Percentiles rank a stretch among this genome's conserved stretches.
Evolutionary conservation across 2,113 vertebrate genomes (phyloP).

Genomic region (Gasterosteus aculeatus): DNA sequence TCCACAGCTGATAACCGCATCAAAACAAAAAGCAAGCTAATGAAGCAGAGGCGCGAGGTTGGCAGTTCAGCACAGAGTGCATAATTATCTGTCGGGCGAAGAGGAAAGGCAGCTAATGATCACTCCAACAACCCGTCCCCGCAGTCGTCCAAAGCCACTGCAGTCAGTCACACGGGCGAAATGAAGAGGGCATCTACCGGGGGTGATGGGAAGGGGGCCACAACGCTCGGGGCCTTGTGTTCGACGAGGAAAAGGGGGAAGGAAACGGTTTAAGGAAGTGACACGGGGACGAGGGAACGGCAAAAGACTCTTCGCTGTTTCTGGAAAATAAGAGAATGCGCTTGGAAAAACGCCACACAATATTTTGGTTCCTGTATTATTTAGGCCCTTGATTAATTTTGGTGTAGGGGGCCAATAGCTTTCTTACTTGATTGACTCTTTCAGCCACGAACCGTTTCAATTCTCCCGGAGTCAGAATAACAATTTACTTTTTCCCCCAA

Average conservation of each 20-base stretch:
- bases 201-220: slow-evolving; percentile 5
- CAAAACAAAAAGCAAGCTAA: slow-evolving; percentile 31
- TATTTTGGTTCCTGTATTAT: slow-evolving; percentile 19
- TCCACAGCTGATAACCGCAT: slow-evolving; percentile 9
- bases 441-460: slow-evolving; percentile 20
- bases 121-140: slow-evolving; percentile 11
- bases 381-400: slow-evolving; percentile 23
- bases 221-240: slow-evolving; percentile 14
- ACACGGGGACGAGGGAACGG: slow-evolving; percentile 44
- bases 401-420: slow-evolving; percentile 8
- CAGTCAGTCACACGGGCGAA: slow-evolving; percentile 29
- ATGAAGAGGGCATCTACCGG: slow-evolving; percentile 43
- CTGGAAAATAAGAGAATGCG: slow-evolving; percentile 47
- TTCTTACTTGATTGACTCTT: slow-evolving; percentile 47
- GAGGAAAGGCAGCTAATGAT: slow-evolving; percentile 57
- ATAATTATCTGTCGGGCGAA: slow-evolving; percentile 56
- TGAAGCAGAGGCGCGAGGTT: slow-evolving; percentile 25
- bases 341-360: not conserved
- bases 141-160: slow-evolving; percentile 32
- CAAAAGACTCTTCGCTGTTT: slow-evolving; percentile 52
- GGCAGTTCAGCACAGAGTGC: slow-evolving; percentile 50
- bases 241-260: slow-evolving; percentile 40
- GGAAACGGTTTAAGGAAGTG: slow-evolving; percentile 41
- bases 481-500: not conserved
- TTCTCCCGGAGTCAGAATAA: slow-evolving; percentile 24